Evolutionary conservation across 1,140 invertebrate genomes (phyloP).

Genomic region (Drosophila saltans): DNA sequence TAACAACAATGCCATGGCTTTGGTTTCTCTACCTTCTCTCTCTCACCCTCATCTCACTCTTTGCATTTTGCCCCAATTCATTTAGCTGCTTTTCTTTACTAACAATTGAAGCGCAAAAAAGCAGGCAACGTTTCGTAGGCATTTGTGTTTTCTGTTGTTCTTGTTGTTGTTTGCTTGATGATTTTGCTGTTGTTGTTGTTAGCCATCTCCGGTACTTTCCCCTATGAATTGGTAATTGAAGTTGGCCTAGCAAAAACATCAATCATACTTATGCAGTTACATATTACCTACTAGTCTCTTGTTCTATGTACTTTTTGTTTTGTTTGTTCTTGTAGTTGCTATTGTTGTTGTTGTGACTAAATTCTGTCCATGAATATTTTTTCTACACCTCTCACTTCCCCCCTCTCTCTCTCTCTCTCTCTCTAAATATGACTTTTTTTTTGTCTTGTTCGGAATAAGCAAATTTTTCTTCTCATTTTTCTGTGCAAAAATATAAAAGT

Average conservation of each 20-base stretch:
- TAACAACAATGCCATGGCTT: constrained; percentile 1
- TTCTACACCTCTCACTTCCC: neutral
- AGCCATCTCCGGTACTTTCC: neutral
- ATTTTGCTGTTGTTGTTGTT: constrained; percentile 34
- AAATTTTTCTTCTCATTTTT: constrained; percentile 46
- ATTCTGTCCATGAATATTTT: constrained; percentile 5
- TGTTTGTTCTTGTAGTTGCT: constrained; percentile 25
- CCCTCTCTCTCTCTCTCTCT: neutral
- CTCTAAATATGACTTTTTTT: constrained; percentile 5
- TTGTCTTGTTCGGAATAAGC: constrained; percentile 51
- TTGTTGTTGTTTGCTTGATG: constrained; percentile 42
- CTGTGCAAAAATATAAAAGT: constrained; percentile 58
- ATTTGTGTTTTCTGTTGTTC: constrained; percentile 48
- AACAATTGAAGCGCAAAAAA: constrained; percentile 62
- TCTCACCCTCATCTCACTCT: neutral
- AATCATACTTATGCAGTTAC: constrained; percentile 72
- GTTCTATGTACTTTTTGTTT: neutral
- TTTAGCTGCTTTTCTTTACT: constrained; percentile 54
- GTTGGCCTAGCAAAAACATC: constrained; percentile 46
- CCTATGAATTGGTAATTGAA: constrained; percentile 52
- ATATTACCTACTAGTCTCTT: constrained; percentile 17
- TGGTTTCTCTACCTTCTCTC: neutral
- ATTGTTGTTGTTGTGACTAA: constrained; percentile 26
- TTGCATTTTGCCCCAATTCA: constrained; percentile 23
- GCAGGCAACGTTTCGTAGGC: constrained; percentile 50